phyloP scores from a whole-genome alignment of 2,113 vertebrate genomes.

The Daboia siamensis region DNA sequence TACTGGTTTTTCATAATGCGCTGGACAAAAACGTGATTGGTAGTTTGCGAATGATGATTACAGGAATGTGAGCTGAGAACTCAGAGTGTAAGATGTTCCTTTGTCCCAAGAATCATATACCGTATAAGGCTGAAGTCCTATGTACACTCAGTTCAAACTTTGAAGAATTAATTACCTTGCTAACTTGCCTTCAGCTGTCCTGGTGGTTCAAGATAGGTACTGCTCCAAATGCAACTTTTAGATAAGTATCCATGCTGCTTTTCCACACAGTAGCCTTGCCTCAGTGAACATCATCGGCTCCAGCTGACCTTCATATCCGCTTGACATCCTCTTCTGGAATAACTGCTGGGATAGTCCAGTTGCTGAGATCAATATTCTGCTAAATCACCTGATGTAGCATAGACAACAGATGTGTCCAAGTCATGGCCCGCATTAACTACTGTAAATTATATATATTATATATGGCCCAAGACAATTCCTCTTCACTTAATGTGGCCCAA shows the following conservation, averaged over 20 bases:
- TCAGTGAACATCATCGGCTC: background rate
- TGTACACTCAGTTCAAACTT: background rate
- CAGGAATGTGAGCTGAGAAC: background rate
- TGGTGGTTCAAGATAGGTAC: background rate
- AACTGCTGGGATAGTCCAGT: background rate
- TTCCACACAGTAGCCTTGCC: background rate
- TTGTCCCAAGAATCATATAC: background rate
- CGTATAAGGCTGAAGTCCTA: background rate
- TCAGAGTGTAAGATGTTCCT: background rate
- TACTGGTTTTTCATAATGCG: background rate
- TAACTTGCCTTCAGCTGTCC: background rate
- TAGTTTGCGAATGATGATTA: background rate
- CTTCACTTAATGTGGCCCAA: background rate
- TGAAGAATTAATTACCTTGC: background rate
- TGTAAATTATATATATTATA: background rate
- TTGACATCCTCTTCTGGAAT: background rate
- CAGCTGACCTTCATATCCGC: background rate
- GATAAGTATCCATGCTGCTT: background rate
- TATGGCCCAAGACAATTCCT: too few species aligned
- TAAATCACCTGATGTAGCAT: background rate
- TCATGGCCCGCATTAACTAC: background rate
- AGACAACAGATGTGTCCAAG: background rate
- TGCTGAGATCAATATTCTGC: background rate
- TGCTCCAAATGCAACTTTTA: background rate
- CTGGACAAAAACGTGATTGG: background rate